Base-by-base conservation (phyloP, 2,113 vertebrate genomes). In the Xenopus borealis region DNA sequence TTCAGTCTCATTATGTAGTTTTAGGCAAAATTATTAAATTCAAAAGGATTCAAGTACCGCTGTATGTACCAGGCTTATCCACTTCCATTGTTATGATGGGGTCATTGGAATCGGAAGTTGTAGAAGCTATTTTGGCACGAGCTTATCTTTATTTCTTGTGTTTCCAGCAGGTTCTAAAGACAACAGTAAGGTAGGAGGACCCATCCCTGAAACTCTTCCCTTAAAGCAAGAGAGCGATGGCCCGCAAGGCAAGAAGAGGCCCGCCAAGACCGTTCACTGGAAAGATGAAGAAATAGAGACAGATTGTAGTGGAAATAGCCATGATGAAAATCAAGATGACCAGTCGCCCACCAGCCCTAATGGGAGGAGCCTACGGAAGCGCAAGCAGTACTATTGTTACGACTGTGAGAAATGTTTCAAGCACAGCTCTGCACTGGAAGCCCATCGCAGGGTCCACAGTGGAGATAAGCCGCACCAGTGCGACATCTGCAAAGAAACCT, bases 391-490 rank as follows among this genome's bases (percentile, higher is more conserved):
- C 27, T 55, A 2, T 14, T 80, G 79, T 44, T 10, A 30, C 0
- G 53, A 79, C 2, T 80, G 79, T n/a, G 69, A 66, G 10, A 79
- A 71, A 62, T 53, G 16, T 18, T 78, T 62, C 45, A 52, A 50
- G 16, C 66, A 72, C 46, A 68, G 30, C 27, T 72, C 77, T 2
- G 71, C 69, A 3, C 20, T 78, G 27, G 71, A 73, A 30, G 66
- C 70, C 12, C 77, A 78, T 12, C 55, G 66, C n/a, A 27, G 70
- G 30, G 13, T 78, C 17, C 77, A 78, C 23, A 72, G 45, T 2
- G 77, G 77, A 30, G 64, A 72, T 12, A 72, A 64, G 70, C 77
- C 77, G 5, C 76, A 78, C 10, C 46, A 69, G n/a, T 76, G 73
- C 18, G 58, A 69, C 0, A 20, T 53, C 44, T 69, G 66, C 46